Conservation (phyloP, 2,888 invertebrate genomes). For the Heliconius sara region DNA sequence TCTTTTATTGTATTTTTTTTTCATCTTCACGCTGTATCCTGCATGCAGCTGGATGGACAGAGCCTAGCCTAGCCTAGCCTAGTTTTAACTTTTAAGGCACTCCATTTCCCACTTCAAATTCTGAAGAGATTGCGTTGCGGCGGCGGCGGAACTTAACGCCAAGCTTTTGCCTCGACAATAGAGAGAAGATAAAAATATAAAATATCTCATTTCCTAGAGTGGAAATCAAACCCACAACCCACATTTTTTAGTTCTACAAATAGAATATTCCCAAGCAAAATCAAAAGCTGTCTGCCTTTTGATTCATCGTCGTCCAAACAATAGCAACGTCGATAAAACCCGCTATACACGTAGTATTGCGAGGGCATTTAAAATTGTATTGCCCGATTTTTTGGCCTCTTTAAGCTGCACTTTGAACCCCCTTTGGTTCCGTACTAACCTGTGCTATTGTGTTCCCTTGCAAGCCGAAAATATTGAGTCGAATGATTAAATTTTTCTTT, state of each 20-base stretch:
- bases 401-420: slow-evolving; percentile 24
- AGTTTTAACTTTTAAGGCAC: too few species aligned
- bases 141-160: not conserved
- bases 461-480: slow-evolving; percentile 25
- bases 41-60: too few species aligned
- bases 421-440: slow-evolving; percentile 14
- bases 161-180: too few species aligned
- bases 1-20: not conserved
- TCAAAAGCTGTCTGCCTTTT: not conserved
- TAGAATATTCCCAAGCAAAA: not conserved
- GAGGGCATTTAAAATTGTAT: slow-evolving; percentile 40
- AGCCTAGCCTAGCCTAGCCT: too few species aligned
- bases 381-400: slow-evolving; percentile 30
- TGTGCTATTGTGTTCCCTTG: slow-evolving; percentile 34
- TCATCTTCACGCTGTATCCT: not conserved
- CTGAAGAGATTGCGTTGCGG: not conserved
- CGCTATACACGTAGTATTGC: slow-evolving; percentile 17
- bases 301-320: slow-evolving; percentile 25
- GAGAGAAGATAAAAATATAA: too few species aligned
- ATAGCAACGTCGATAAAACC: slow-evolving; percentile 33
- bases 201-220: too few species aligned
- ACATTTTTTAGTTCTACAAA: not conserved
- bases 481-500: slow-evolving; percentile 10
- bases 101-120: too few species aligned
- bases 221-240: too few species aligned